phyloP scores from a whole-genome alignment of 2,888 invertebrate species.

The Troglohyphantes excavatus region DNA sequence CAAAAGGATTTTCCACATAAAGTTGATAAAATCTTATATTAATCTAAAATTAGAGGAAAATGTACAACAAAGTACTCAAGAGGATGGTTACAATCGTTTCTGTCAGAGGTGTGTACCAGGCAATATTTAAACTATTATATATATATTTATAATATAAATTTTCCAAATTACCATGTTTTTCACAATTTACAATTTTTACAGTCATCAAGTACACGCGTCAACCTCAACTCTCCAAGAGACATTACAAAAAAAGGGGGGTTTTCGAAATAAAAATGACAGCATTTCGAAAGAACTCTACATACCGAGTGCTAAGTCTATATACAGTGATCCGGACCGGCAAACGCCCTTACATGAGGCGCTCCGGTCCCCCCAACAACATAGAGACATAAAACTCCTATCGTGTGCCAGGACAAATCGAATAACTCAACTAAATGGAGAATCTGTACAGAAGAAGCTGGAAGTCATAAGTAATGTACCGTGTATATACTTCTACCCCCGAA shows the following conservation, averaged over 20 bases:
- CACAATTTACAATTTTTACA: conserved; percentile 79
- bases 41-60: conserved; percentile 77
- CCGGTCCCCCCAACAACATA: conserved; percentile 41
- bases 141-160: conserved; percentile 72
- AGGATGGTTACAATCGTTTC: conserved; percentile 61
- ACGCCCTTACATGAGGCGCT: conserved; percentile 6
- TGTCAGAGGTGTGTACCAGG: conserved; percentile 51
- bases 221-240: conserved; percentile 78
- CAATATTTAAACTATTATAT: conserved; percentile 67
- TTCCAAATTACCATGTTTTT: conserved; percentile 68
- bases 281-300: conserved; percentile 75
- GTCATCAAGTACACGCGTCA: conserved; percentile 66
- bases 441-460: conserved; percentile 78
- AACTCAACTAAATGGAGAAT: conserved; percentile 64
- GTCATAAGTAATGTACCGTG: conserved; percentile 73
- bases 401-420: conserved; percentile 71
- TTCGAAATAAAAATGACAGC: conserved; percentile 77
- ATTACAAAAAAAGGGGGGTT: conserved; percentile 75
- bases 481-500: conserved; percentile 59
- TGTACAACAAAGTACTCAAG: conserved; percentile 69
- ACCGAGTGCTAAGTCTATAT: conserved; percentile 78
- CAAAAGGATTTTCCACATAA: conserved; percentile 43
- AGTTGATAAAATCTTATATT: conserved; percentile 77
- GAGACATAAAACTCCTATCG: conserved; percentile 72
- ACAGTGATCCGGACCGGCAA: conserved; percentile 66